Percentiles rank a stretch among this genome's conserved stretches.
phyloP scores from a whole-genome alignment of 2,113 vertebrate genomes.

The Chrysochloris asiatica region DNA sequence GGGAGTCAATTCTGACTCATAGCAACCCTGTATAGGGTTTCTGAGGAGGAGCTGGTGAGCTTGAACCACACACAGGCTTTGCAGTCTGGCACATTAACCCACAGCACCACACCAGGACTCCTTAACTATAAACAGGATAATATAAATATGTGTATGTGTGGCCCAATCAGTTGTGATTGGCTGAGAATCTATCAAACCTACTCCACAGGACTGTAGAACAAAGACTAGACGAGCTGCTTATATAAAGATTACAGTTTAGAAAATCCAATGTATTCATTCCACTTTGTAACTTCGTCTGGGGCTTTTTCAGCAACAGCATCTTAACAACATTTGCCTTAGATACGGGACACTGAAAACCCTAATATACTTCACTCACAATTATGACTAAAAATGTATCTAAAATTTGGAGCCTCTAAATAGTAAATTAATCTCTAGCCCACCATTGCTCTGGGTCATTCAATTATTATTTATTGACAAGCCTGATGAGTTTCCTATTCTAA shows the following conservation, averaged over 20 bases:
- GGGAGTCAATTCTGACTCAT: too few relatives aligned
- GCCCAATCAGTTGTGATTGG: too few relatives aligned
- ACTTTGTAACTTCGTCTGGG: neutral
- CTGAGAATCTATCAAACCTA: neutral
- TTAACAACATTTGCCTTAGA: neutral
- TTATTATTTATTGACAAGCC: neutral
- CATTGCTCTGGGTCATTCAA: neutral
- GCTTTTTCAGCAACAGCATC: neutral
- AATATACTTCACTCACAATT: neutral
- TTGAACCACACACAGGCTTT: too few relatives aligned
- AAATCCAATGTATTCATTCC: neutral
- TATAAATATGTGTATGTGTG: too few relatives aligned
- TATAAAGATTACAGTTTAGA: neutral
- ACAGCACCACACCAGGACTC: too few relatives aligned
- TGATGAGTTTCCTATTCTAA: conserved; percentile 40
- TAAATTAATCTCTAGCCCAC: neutral
- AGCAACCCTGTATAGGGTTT: too few relatives aligned
- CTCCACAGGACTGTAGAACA: neutral
- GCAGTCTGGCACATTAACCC: too few relatives aligned
- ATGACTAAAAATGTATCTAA: neutral
- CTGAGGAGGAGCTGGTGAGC: too few relatives aligned
- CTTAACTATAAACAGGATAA: too few relatives aligned
- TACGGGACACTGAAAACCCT: neutral
- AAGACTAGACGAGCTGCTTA: neutral
- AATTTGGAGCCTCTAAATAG: neutral